Evolutionary conservation across 2,113 vertebrate species (phyloP).

Genomic region (Chaetura pelagica): DNA sequence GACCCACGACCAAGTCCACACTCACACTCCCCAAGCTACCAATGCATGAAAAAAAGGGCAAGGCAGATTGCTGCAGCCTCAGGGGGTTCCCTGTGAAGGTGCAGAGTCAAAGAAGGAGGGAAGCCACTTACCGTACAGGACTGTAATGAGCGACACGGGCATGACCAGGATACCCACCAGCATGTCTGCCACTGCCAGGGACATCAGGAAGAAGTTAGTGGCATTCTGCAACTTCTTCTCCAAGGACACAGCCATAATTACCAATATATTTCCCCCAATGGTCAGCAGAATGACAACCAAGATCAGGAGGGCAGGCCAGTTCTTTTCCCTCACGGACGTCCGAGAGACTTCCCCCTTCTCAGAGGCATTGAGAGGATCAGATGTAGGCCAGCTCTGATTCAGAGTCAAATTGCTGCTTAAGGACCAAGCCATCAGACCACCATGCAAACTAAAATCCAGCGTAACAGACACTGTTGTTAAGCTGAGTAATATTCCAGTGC

Average conservation of each 20-base stretch:
- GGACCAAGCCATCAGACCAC: constrained; percentile 82
- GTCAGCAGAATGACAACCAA: constrained; percentile 94
- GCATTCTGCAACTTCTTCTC: constrained; percentile 99
- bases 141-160: constrained; percentile 94
- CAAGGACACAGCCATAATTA: constrained; percentile 95
- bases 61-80: not conserved
- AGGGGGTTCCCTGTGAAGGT: not conserved
- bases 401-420: constrained; percentile 77
- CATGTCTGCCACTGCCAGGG: constrained; percentile 96
- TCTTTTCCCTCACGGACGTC: constrained; percentile 81
- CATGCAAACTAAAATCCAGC: constrained; percentile 74
- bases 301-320: constrained; percentile 95
- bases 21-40: not conserved
- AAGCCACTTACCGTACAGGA: constrained; percentile 92
- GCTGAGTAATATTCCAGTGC: constrained; percentile 79
- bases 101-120: not conserved
- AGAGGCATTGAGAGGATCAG: constrained; percentile 67
- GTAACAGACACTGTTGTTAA: constrained; percentile 80
- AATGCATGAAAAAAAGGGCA: fast-evolving
- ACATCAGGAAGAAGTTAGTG: constrained; percentile 98
- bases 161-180: constrained; percentile 98
- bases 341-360: constrained; percentile 63
- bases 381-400: constrained; percentile 74
- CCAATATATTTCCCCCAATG: constrained; percentile 94
- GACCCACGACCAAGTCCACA: not conserved